Evolutionary conservation across 2,797 vertebrate genomes (phyloP).

Genomic region (Gymnothorax reevesii): DNA sequence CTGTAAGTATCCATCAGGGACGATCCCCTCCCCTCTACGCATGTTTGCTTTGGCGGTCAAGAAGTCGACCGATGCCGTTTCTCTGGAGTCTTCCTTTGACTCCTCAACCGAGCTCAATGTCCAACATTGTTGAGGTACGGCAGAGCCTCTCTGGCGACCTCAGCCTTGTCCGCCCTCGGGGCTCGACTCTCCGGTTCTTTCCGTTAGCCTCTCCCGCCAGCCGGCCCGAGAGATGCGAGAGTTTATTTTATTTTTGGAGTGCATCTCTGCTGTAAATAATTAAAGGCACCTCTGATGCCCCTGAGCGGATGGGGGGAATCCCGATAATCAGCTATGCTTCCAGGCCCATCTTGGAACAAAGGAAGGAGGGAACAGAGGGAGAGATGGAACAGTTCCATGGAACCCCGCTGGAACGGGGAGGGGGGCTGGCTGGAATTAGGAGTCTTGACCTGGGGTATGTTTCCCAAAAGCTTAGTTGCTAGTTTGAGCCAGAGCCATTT

Average conservation of each 20-base stretch:
- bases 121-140: neutral
- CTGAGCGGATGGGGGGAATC: neutral
- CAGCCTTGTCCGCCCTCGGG: no score
- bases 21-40: neutral
- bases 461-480: no score
- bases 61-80: neutral
- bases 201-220: no score
- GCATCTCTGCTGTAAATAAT: conserved; percentile 69
- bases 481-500: no score
- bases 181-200: no score
- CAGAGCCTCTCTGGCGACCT: no score
- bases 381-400: neutral
- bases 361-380: neutral
- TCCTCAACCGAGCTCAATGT: neutral
- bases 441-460: neutral
- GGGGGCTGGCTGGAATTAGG: neutral
- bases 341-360: neutral
- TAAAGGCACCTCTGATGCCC: conserved; percentile 25
- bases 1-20: conserved; percentile 75
- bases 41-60: neutral
- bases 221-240: conserved; percentile 10
- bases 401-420: neutral
- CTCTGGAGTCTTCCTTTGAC: neutral
- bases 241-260: conserved; percentile 73
- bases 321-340: neutral